Conservation (phyloP, 2,113 vertebrate genomes). For the Isurus oxyrinchus region DNA sequence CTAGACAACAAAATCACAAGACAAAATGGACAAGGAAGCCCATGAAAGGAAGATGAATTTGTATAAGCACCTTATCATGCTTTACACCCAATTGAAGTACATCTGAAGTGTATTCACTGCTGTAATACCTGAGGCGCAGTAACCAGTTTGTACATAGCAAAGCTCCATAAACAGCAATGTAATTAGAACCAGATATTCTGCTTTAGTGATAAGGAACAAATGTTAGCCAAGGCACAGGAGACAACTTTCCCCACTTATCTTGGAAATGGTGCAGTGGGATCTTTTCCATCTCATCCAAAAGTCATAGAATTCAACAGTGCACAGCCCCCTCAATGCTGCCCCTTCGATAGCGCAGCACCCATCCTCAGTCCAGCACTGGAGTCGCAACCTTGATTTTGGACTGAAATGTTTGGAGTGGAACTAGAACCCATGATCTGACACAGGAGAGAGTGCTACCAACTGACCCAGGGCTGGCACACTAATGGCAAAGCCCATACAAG, state of each 20-base stretch:
- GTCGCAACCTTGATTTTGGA: too few species aligned
- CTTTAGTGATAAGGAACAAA: not conserved
- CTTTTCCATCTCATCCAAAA: not conserved
- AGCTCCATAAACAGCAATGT: not conserved
- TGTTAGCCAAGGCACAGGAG: not conserved
- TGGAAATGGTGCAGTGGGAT: not conserved
- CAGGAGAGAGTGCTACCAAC: too few species aligned
- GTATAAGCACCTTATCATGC: not conserved
- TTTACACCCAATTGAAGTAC: not conserved
- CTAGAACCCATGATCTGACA: too few species aligned
- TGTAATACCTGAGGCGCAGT: not conserved
- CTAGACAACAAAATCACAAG: not conserved
- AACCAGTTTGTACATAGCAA: not conserved
- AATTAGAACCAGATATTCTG: not conserved
- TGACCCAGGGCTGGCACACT: too few species aligned
- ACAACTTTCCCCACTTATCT: not conserved
- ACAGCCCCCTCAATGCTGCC: too few species aligned
- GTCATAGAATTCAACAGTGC: not conserved
- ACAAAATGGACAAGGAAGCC: not conserved
- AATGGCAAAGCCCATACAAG: not conserved
- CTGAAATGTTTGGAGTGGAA: too few species aligned
- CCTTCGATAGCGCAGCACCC: not conserved
- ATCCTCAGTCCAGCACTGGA: too few species aligned
- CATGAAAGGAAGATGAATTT: not conserved
- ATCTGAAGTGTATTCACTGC: not conserved